These are phyloP conservation scores for Sesia apiformis DNA, from an alignment of 2,888 invertebrate species.

Conservation along the genomic window DNA sequence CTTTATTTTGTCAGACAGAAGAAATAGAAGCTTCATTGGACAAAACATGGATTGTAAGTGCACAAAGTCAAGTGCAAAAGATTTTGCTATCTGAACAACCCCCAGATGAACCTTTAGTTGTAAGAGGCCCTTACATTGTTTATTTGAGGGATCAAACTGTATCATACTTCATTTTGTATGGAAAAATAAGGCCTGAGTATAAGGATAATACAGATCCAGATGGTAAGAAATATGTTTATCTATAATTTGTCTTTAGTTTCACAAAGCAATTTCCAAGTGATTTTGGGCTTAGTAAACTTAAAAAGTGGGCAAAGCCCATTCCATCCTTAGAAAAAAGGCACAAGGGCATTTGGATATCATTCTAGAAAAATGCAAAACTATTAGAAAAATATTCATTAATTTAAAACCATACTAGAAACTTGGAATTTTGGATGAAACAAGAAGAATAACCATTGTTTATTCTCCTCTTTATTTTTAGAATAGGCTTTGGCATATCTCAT, in stretches of 20 bases:
- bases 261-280: too few species aligned
- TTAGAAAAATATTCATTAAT: too few species aligned
- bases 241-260: neutral
- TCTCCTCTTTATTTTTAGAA: too few species aligned
- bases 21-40: conserved; percentile 85
- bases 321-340: too few species aligned
- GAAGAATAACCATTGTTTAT: too few species aligned
- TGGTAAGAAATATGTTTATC: conserved; percentile 52
- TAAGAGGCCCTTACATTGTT: conserved; percentile 89
- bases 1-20: conserved; percentile 65
- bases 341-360: too few species aligned
- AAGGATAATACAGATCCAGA: conserved; percentile 75
- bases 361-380: too few species aligned
- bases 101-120: conserved; percentile 78
- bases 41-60: conserved; percentile 94
- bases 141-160: conserved; percentile 85
- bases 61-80: conserved; percentile 85
- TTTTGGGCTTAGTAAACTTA: too few species aligned
- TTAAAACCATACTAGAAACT: too few species aligned
- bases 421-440: too few species aligned
- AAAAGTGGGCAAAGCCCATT: too few species aligned
- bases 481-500: too few species aligned
- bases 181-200: conserved; percentile 70
- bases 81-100: conserved; percentile 78
- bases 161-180: conserved; percentile 88